Percentiles rank a stretch among this genome's conserved stretches.
Conservation (phyloP, 2,888 invertebrate genomes). For the Bhutanitis thaidina region DNA sequence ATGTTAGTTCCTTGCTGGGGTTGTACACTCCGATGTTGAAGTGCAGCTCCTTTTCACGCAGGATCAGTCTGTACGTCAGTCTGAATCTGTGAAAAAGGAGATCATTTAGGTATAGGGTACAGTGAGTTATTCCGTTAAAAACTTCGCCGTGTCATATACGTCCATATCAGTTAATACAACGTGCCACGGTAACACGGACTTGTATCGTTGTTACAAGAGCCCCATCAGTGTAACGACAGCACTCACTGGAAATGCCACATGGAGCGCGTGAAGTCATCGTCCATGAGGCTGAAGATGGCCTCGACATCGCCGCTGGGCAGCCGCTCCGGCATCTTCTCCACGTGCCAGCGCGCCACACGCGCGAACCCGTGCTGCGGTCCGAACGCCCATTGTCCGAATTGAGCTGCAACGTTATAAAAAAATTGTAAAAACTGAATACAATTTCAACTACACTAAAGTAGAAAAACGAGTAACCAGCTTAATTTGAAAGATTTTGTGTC, state of each 20-base stretch:
- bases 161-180: too few species aligned
- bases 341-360: slow-evolving; percentile 93
- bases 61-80: slow-evolving; percentile 93
- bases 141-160: too few species aligned
- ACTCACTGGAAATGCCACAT: slow-evolving; percentile 96
- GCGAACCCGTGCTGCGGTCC: slow-evolving; percentile 99
- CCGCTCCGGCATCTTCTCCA: slow-evolving; percentile 93
- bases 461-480: too few species aligned
- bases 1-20: slow-evolving; percentile 94
- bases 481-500: too few species aligned
- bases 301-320: slow-evolving; percentile 94
- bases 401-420: slow-evolving; percentile 82
- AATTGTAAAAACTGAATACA: too few species aligned
- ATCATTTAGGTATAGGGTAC: too few species aligned
- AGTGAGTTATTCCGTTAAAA: too few species aligned
- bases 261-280: slow-evolving; percentile 93
- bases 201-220: too few species aligned
- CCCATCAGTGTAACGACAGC: not conserved
- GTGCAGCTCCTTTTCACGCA: slow-evolving; percentile 94
- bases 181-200: too few species aligned
- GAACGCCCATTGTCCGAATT: slow-evolving; percentile 96
- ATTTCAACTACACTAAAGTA: too few species aligned
- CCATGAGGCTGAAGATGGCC: slow-evolving; percentile 94
- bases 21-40: slow-evolving; percentile 96
- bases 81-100: slow-evolving; percentile 83